Evolutionary conservation across 1,140 invertebrate species (phyloP), one percentile per base, ranked within the genome.

Genomic region (Heterodera carotae): DNA sequence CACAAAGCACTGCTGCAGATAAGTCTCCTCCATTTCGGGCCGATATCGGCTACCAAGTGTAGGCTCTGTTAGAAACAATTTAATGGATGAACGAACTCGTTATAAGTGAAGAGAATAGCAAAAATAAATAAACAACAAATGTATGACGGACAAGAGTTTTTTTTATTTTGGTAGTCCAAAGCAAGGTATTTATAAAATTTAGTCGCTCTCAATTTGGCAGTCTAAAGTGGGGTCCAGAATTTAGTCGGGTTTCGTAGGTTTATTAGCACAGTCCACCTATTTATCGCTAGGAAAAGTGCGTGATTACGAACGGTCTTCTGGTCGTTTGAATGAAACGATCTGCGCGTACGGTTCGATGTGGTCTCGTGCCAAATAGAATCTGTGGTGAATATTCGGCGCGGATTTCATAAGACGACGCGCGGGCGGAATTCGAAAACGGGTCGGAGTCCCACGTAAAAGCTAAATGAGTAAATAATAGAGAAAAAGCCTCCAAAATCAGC

Each of bases 321-420:
- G 43, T 62, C 22, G 56, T 43, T 78, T 80, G 68, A 76, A 78
- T 3, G 77, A 78, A 64, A 78, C 77, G 33, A 78, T 78, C 53
- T 74, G 31, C 12, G 76, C 76, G 75, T 36, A 68, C n/a, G 76
- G 68, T 27, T 77, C 76, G 33, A 69, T 71, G 62, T 72, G 69
- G 29, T 36, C 25, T 3, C 76, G 69, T 36, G 68, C 60, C 34
- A 76, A n/a, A 72, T 68, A 59, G 67, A 56, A 73, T 10, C 76
- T 33, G 48, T 72, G 53, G 48, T 72, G 53, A 25, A 69, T 36
- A n/a, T 62, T 59, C 0, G 76, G 76, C 10, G 68, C 69, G 18
- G 76, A 69, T 36, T 77, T 77, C 68, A 69, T 73, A 8, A 77
- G 34, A 25, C 76, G 76, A 29, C 39, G 73, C 22, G 48, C 76